Conservation (phyloP, 2,113 vertebrate genomes). For the Fulmarus glacialis region DNA sequence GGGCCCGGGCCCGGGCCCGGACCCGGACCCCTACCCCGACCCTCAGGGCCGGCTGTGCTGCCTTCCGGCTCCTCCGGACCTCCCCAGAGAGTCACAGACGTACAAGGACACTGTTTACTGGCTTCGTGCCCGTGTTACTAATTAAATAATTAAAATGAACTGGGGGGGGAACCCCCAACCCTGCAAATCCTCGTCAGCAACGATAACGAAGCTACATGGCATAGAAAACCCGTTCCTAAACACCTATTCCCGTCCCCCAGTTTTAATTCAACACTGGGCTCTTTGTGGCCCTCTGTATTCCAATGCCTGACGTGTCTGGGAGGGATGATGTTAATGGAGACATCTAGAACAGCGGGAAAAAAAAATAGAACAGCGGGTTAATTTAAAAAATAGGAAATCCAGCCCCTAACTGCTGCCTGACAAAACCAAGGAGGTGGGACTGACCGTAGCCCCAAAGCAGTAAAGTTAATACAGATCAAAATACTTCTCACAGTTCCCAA, state of each 20-base stretch:
- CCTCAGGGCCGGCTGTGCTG: not conserved
- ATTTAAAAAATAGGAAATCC: not conserved
- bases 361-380: not conserved
- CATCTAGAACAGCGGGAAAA: not conserved
- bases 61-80: not conserved
- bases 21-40: too few species aligned
- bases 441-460: not conserved
- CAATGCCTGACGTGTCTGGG: accelerated
- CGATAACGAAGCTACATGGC: accelerated
- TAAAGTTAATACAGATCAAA: accelerated
- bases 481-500: accelerated
- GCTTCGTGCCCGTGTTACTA: accelerated
- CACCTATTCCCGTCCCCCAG: accelerated
- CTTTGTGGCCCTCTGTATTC: not conserved
- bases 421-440: not conserved
- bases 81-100: accelerated
- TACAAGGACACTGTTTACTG: accelerated
- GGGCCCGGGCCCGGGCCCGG: not conserved
- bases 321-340: accelerated
- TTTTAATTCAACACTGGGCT: not conserved
- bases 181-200: not conserved
- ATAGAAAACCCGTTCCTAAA: accelerated
- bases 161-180: accelerated
- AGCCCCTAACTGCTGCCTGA: not conserved
- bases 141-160: not conserved